phyloP scores from a whole-genome alignment of 2,797 vertebrate genomes.

The Tragelaphus eurycerus region DNA sequence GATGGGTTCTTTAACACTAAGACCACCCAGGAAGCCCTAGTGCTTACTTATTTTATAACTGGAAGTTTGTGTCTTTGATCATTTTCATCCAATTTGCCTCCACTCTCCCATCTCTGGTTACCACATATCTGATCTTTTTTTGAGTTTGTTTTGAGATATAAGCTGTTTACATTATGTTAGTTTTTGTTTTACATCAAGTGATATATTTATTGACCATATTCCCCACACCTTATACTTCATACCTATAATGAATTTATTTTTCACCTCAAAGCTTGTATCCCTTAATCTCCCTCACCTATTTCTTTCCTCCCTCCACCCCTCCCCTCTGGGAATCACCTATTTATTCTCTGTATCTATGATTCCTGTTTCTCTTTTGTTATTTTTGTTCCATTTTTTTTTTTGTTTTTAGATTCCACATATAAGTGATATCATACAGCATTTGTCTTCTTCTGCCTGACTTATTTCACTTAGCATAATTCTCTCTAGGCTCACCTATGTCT shows the following conservation, averaged over 20 bases:
- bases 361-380: background rate
- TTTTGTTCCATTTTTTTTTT: background rate
- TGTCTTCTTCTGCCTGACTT: background rate
- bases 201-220: background rate
- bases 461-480: background rate
- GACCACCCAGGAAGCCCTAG: background rate
- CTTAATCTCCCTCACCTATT: background rate
- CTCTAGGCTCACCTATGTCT: background rate
- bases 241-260: background rate
- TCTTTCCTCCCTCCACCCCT: background rate
- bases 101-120: background rate
- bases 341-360: background rate
- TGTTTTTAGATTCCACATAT: background rate
- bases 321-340: background rate
- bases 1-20: background rate
- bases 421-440: background rate
- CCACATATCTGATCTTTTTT: background rate
- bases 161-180: background rate
- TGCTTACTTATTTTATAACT: background rate
- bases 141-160: background rate
- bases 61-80: background rate
- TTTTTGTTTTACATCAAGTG: background rate
- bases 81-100: background rate
- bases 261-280: background rate
- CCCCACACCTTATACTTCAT: background rate